Evolutionary conservation across 1,140 invertebrate genomes (phyloP), one percentile per base, ranked within the genome.

Genomic region (Ectropis grisescens): DNA sequence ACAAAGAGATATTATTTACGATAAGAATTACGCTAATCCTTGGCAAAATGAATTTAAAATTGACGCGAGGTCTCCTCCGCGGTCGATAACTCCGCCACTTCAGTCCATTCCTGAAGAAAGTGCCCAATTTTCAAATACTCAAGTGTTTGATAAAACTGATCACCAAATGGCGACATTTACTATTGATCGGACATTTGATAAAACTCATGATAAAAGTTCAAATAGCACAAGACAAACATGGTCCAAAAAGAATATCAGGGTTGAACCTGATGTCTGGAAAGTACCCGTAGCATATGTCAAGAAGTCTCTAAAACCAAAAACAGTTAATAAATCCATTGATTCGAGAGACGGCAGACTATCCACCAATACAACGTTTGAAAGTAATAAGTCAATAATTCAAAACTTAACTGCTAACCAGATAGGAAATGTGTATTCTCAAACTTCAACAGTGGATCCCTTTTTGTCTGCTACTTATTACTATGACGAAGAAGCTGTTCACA

Each of bases 401-500:
- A 70, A 66, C 25, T 44, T 62, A 33, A 52, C 60, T 11, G 27
- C 82, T 1, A 74, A 61, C 43, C 56, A 65, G 22, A 31, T 72
- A 1, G 67, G 57, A 6, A 78, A 78, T 55, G 64, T 74, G 11
- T 79, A 86, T 83, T 37, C 88, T 79, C 80, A 88, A 2, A 87
- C 85, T 2, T 86, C 84, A 12, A 88, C 86, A 2, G 68, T 86
- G 9, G 88, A 91, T 81, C 91, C 90, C 4, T 92, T 92, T 51
- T 49, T 87, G 23, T 85, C 85, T 2, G 83, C 85, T 7, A 86
- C 86, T 2, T 83, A 90, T 57, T 93, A 91, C 58, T 90, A 92
- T 61, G 91, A 94, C 70, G 89, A 92, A 48, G 82, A 87, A 53
- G 93, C 93, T 82, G 85, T 95, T 7, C 86, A 90, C 29, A 89